Evolutionary conservation across 2,797 vertebrate species (phyloP).

Genomic region (Sphenodon punctatus): DNA sequence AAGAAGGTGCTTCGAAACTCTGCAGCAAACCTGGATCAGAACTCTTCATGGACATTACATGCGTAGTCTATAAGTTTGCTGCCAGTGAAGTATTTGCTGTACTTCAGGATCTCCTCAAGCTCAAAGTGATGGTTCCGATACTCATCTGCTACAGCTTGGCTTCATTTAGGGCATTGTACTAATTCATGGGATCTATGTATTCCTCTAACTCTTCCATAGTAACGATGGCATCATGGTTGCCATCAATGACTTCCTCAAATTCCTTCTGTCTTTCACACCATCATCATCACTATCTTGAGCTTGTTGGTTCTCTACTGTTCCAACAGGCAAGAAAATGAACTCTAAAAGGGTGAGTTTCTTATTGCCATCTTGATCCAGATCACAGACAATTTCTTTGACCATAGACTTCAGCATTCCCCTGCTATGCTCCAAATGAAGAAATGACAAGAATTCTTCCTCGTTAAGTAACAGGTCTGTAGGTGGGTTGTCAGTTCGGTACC

Average conservation of each 20-base stretch:
- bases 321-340: conserved; percentile 93
- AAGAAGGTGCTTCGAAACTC: conserved; percentile 20
- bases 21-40: conserved; percentile 71
- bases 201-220: conserved; percentile 96
- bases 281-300: conserved; percentile 94
- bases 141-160: conserved; percentile 95
- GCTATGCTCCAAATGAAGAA: conserved; percentile 96
- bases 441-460: conserved; percentile 93
- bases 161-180: conserved; percentile 95
- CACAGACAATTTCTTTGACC: conserved; percentile 94
- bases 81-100: conserved; percentile 97
- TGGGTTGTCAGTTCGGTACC: conserved; percentile 95
- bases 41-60: conserved; percentile 96
- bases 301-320: conserved; percentile 95
- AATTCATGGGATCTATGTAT: conserved; percentile 99
- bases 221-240: conserved; percentile 85
- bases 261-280: conserved; percentile 94
- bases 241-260: conserved; percentile 92
- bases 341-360: conserved; percentile 91
- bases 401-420: conserved; percentile 95
- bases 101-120: conserved; percentile 95
- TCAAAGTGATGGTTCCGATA: conserved; percentile 92
- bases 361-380: conserved; percentile 92
- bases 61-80: conserved; percentile 99
- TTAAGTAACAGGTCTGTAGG: conserved; percentile 89